These are phyloP conservation scores for Callionymus lyra DNA, from an alignment of 2,113 vertebrate genomes.

Conservation along the genomic window DNA sequence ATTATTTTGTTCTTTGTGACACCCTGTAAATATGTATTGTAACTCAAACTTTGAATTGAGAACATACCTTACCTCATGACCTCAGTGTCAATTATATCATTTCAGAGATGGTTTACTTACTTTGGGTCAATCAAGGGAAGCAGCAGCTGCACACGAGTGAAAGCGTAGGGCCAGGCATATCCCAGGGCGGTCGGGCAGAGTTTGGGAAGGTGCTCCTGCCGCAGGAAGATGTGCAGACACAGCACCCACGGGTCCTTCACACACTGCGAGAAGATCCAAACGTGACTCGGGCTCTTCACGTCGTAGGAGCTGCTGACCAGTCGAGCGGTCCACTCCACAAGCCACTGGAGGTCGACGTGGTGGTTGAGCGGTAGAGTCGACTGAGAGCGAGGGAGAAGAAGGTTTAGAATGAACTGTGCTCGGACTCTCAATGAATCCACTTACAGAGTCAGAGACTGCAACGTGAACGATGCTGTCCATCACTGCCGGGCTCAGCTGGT, in stretches of 20 bases:
- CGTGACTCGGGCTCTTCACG: constrained; percentile 94
- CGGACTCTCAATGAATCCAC: constrained; percentile 21
- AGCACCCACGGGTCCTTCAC: constrained; percentile 96
- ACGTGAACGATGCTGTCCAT: constrained; percentile 96
- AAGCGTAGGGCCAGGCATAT: constrained; percentile 94
- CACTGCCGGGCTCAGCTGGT: constrained; percentile 91
- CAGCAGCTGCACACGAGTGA: constrained; percentile 88
- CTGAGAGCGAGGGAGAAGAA: constrained; percentile 46
- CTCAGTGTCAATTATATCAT: no score
- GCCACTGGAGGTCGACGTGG: constrained; percentile 90
- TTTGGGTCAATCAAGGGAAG: constrained; percentile 95
- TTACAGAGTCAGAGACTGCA: constrained; percentile 89
- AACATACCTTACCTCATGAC: no score
- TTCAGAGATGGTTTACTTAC: constrained; percentile 56
- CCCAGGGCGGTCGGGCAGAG: constrained; percentile 92
- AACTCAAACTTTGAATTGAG: no score
- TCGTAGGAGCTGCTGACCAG: constrained; percentile 94
- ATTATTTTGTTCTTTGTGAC: no score
- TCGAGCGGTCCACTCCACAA: constrained; percentile 94
- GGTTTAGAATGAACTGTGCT: not conserved
- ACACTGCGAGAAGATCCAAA: constrained; percentile 96
- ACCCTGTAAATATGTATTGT: no score
- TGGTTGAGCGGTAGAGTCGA: constrained; percentile 81
- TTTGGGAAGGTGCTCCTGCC: constrained; percentile 93
- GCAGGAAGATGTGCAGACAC: constrained; percentile 93